These are phyloP conservation scores for Amblyteles armatorius DNA, from an alignment of 2,888 invertebrate species.

Conservation along the genomic window DNA sequence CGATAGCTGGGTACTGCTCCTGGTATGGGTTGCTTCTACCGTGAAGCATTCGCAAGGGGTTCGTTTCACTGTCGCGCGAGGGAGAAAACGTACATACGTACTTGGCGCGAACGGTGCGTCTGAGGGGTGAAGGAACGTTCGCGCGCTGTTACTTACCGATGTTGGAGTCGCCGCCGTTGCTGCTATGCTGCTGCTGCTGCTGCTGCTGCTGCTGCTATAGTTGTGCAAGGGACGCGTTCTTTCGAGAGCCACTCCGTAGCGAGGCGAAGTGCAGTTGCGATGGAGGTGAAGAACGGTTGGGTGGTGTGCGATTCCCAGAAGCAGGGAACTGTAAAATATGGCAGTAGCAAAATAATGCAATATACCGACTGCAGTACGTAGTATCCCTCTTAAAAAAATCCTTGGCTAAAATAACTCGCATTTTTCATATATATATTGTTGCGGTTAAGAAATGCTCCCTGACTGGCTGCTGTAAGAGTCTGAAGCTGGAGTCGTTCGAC, in stretches of 20 bases:
- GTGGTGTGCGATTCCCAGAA: slow-evolving; percentile 20
- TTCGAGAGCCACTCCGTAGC: slow-evolving; percentile 63
- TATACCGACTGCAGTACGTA: neutral
- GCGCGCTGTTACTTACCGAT: slow-evolving; percentile 22
- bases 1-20: slow-evolving; percentile 29
- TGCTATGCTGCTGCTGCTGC: neutral
- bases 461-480: too few species aligned
- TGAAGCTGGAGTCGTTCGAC: too few species aligned
- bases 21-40: slow-evolving; percentile 32
- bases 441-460: too few species aligned
- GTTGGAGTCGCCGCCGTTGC: neutral
- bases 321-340: slow-evolving; percentile 17
- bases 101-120: slow-evolving; percentile 42
- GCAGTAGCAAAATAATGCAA: slow-evolving; percentile 40
- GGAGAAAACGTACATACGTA: slow-evolving; percentile 60
- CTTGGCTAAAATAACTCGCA: too few species aligned
- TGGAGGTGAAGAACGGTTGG: slow-evolving; percentile 55
- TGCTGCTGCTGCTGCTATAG: slow-evolving; percentile 16
- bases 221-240: slow-evolving; percentile 48
- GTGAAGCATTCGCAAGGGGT: slow-evolving; percentile 61
- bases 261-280: slow-evolving; percentile 38
- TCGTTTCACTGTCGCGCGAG: slow-evolving; percentile 53
- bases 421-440: too few species aligned
- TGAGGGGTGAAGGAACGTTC: slow-evolving; percentile 59
- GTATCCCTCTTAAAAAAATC: too few species aligned